Conservation (phyloP, 1,140 invertebrate genomes). For the Hylyphantes graminicola region DNA sequence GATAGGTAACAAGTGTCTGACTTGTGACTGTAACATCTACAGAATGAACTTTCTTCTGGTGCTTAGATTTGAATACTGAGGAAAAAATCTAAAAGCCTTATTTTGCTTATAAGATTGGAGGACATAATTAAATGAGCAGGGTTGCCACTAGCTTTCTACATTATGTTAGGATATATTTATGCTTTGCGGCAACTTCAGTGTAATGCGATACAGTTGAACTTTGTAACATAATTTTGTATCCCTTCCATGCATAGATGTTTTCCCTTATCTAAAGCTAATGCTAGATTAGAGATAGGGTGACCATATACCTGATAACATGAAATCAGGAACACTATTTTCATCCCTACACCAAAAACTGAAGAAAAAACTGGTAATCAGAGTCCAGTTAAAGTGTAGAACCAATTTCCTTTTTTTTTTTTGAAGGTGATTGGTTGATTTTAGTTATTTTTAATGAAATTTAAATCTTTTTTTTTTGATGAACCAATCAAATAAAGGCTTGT, state of each 20-base stretch:
- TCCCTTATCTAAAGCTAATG: background rate
- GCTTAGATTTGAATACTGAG: conserved; percentile 42
- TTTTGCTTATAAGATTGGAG: conserved; percentile 50
- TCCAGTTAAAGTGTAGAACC: too few relatives aligned
- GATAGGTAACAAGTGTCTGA: too few relatives aligned
- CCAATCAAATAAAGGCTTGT: too few relatives aligned
- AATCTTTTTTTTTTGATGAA: too few relatives aligned
- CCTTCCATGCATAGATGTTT: conserved; percentile 37
- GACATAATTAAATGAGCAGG: conserved; percentile 27
- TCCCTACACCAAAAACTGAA: too few relatives aligned
- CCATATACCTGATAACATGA: too few relatives aligned
- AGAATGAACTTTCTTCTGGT: conserved; percentile 46
- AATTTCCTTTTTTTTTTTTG: too few relatives aligned
- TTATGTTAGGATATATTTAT: conserved; percentile 43
- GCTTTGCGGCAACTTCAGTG: conserved; percentile 51
- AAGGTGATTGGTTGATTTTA: too few relatives aligned
- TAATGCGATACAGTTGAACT: conserved; percentile 34
- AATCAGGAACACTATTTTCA: too few relatives aligned
- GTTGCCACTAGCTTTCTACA: conserved; percentile 40
- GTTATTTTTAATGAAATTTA: too few relatives aligned
- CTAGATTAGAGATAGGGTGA: too few relatives aligned
- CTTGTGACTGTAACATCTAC: conserved; percentile 3
- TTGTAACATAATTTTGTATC: conserved; percentile 31
- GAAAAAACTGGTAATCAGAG: too few relatives aligned
- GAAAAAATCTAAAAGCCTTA: conserved; percentile 55